phyloP scores from a whole-genome alignment of 2,113 vertebrate genomes.

The Pleuronectes platessa region DNA sequence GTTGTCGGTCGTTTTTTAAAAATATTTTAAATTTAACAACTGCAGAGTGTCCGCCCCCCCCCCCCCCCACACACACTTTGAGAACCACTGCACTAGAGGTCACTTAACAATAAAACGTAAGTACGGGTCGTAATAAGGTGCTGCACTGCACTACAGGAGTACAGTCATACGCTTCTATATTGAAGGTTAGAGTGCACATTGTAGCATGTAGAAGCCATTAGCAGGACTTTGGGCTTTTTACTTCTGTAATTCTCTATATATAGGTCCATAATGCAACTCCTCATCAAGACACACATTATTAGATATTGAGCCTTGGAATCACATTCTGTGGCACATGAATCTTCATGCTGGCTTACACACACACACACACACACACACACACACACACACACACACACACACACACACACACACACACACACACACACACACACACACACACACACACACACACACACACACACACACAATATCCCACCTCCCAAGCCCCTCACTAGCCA shows the following conservation, averaged over 20 bases:
- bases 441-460: conserved; percentile 7
- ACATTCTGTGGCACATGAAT: neutral
- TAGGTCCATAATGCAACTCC: neutral
- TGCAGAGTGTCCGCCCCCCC: too few species aligned
- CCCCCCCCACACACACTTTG: too few species aligned
- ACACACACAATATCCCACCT: conserved; percentile 6
- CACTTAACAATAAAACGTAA: neutral
- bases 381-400: conserved; percentile 16
- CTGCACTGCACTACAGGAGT: neutral
- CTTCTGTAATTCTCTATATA: neutral
- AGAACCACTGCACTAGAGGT: too few species aligned
- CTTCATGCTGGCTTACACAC: neutral
- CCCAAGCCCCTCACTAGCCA: conserved; percentile 18
- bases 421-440: conserved; percentile 1
- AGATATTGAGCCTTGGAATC: conserved; percentile 11
- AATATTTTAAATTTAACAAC: too few species aligned
- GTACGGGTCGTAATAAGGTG: neutral
- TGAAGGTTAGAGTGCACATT: neutral
- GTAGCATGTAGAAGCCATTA: neutral
- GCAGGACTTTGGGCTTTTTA: neutral
- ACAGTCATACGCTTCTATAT: neutral
- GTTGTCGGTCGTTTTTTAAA: too few species aligned
- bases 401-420: conserved; percentile 12
- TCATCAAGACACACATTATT: conserved; percentile 2
- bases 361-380: conserved; percentile 2